These are phyloP conservation scores for Drosophila repleta DNA, from an alignment of 1,140 invertebrate species.

Conservation along the genomic window DNA sequence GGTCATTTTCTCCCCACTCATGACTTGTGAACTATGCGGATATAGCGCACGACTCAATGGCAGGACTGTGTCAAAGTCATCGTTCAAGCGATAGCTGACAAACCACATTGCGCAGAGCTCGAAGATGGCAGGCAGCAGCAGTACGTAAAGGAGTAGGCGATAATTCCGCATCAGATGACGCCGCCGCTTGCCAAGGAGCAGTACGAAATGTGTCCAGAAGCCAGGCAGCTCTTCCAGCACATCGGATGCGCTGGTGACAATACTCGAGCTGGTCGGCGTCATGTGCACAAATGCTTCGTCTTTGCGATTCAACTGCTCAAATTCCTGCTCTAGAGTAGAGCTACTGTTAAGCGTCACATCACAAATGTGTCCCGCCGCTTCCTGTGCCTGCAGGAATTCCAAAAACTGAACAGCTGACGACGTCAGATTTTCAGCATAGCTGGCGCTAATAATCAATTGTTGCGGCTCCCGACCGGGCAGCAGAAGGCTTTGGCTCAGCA, in stretches of 20 bases:
- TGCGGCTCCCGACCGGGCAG: conserved; percentile 23
- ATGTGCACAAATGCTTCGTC: not conserved
- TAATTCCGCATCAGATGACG: conserved; percentile 87
- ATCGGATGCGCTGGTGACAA: conserved; percentile 85
- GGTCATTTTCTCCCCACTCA: conserved; percentile 82
- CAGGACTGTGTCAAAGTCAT: conserved; percentile 86
- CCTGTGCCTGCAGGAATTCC: conserved; percentile 57
- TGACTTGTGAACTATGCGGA: conserved; percentile 84
- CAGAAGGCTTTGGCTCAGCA: conserved; percentile 47
- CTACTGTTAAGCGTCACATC: conserved; percentile 62
- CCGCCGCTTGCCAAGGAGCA: conserved; percentile 85
- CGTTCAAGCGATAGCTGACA: conserved; percentile 87
- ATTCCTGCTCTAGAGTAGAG: conserved; percentile 72
- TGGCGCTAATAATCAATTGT: conserved; percentile 47
- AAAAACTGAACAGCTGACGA: conserved; percentile 51
- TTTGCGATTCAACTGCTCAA: conserved; percentile 62
- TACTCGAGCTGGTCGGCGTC: conserved; percentile 32
- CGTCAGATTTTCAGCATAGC: conserved; percentile 55
- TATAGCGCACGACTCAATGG: conserved; percentile 85
- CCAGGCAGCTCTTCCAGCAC: conserved; percentile 42
- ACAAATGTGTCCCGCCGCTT: conserved; percentile 27
- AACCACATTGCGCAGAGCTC: conserved; percentile 88
- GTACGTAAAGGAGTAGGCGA: conserved; percentile 86
- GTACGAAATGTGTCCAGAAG: conserved; percentile 41
- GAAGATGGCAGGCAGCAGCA: conserved; percentile 87